Base-by-base conservation (phyloP, 2,113 vertebrate species). In the Pampusana beccarii region DNA sequence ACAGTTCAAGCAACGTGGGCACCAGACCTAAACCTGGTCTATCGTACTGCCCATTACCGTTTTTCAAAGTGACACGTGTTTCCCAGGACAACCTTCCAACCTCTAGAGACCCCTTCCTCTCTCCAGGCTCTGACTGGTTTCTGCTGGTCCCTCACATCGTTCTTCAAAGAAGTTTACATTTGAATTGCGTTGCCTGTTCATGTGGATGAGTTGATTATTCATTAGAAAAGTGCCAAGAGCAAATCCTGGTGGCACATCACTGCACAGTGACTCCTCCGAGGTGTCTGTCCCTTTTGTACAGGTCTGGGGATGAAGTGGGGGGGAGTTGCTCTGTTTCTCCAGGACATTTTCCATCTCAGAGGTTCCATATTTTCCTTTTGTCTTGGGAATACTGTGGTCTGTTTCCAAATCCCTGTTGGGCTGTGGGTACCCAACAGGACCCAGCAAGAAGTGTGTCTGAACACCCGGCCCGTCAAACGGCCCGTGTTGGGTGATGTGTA, bases 271-370 rank as follows among this genome's bases (percentile, higher is more conserved):
- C 36, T 38, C 66, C 83, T 84, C 28, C 31, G 78, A 73, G 38
- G 5, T 34, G 40, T 80, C 64, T 87, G 94, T 87, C 95, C 93
- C 95, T 97, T 96, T 94, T 96, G 95, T 88, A 88, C 96, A 92
- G 77, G 21, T 73, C 80, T 95, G 90, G 84, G 93, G 48, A 6
- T 61, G 28, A 65, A 75, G 57, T 16, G 61, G 40, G 26, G 34
- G 62, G 34, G 44, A 42, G 3, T 42, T 75, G 86, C 86, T 96
- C 58, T 95, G 78, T 94, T 78, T 90, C 93, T 94, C 61, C 87
- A 96, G 79, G 91, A 65, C 51, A 11, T 90, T 88, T 78, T 90
- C 86, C 71, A 71, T 81, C 83, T 94, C 26, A 1, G 69, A 89
- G 83, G 28, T 38, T 94, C n/a, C 46, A 4, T 65, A 13, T 95